Base-by-base conservation (phyloP, 92 coral and sea anemone species). In the Actinostola sp. region DNA sequence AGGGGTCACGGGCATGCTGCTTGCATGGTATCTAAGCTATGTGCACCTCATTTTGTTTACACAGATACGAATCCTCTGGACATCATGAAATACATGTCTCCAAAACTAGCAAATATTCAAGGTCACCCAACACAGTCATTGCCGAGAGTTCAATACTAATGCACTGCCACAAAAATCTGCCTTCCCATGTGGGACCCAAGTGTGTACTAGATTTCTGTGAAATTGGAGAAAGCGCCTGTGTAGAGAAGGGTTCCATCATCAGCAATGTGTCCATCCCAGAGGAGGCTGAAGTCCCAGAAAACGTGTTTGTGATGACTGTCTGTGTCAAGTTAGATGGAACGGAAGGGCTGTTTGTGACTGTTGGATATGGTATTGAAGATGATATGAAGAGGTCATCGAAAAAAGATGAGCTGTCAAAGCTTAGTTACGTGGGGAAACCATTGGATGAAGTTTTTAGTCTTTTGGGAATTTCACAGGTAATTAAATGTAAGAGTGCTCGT, bases 131-230 rank as follows among this genome's bases (percentile, higher is more conserved):
- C 51, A 61, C 89, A 13, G 84, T 28, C n/a, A 44, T 17, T 19
- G 64, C 61, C 11, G 89, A 88, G 36, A 84, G 75, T 17, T 88
- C 86, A 28, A 83, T 97, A 10, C 84, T 83, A 16, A 89, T 94
- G 42, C 97, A 88, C 73, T 91, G 97, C 70, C 58, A 71, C 53
- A 75, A 81, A 9, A 50, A 85, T 17, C 38, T 61, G 48, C 86
- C 93, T 20, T 85, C 86, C 33, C 78, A 59, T 8, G 64, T 94
- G 11, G 98, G 92, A 0, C 54, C 85, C 31, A 23, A 79, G 9
- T 84, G 89, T 54, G 95, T 94, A 73, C 49, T 94, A 68, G 98
- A 94, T 46, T 94, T 82, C 85, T 88, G 97, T 49, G 82, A 75
- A 67, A 64, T 94, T 52, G 88, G 81, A 35, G 50, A 69, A 5